A percentile compares a stretch with the other conserved stretches of the same genome.
These are phyloP conservation scores for Botrylloides violaceus DNA, from an alignment of 23 tunicate genomes.

Conservation along the genomic window DNA sequence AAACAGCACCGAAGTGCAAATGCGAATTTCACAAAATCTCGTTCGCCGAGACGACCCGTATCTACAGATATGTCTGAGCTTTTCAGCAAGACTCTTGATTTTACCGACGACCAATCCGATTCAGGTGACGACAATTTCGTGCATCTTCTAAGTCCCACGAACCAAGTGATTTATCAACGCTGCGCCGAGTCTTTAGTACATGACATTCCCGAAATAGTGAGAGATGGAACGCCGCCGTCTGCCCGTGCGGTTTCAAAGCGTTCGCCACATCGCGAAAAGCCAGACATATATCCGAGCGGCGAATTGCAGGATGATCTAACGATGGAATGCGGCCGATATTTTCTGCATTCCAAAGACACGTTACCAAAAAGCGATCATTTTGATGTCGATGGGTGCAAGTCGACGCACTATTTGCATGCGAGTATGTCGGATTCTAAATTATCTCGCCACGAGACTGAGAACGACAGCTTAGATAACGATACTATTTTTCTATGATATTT, in stretches of 20 bases:
- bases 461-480: too few species aligned
- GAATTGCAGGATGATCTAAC: neutral
- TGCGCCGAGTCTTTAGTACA: neutral
- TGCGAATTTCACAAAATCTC: too few species aligned
- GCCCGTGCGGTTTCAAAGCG: neutral
- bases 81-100: neutral
- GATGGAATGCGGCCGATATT: conserved; percentile 23
- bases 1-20: too few species aligned
- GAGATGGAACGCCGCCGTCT: conserved; percentile 7
- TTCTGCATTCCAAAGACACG: neutral
- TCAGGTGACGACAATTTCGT: neutral
- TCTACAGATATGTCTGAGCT: neutral
- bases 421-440: too few species aligned
- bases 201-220: conserved; percentile 18
- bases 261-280: conserved; percentile 19
- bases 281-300: conserved; percentile 18
- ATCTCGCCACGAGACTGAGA: too few species aligned
- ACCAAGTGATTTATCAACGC: neutral
- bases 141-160: neutral
- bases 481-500: too few species aligned
- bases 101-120: neutral
- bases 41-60: neutral
- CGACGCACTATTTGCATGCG: too few species aligned
- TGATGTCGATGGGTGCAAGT: neutral
- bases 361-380: neutral